These are phyloP conservation scores for Hydriomena furcata DNA, from an alignment of 2,888 invertebrate species.

Conservation along the genomic window DNA sequence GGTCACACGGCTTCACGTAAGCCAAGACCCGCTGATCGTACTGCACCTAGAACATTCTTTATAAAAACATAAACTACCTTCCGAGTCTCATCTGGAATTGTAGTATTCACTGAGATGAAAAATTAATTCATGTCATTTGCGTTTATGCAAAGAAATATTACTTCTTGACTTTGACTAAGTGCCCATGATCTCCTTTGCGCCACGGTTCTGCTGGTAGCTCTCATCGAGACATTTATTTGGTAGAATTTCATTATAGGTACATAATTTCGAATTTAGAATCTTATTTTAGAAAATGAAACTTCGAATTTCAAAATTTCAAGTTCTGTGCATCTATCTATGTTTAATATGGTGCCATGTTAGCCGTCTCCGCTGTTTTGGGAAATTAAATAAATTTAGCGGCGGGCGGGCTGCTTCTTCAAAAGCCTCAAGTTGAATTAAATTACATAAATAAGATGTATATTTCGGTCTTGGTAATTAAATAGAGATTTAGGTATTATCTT, in stretches of 20 bases:
- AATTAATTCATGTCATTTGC: conserved; percentile 18
- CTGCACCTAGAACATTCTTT: no score
- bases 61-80: no score
- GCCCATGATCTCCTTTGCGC: background rate
- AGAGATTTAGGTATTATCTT: background rate
- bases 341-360: conserved; percentile 20
- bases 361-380: conserved; percentile 14
- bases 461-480: background rate
- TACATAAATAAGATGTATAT: conserved; percentile 13
- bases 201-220: conserved; percentile 4
- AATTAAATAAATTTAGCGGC: conserved; percentile 27
- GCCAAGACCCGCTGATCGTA: no score
- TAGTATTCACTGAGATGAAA: conserved; percentile 16
- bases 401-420: background rate
- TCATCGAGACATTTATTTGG: background rate
- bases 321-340: no score
- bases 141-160: conserved; percentile 16
- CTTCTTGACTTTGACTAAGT: conserved; percentile 16
- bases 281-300: background rate
- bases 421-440: conserved; percentile 15
- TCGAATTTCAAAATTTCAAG: no score
- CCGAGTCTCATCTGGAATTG: no score
- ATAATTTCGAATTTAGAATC: background rate
- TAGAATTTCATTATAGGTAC: background rate
- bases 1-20: no score